Percentiles rank a stretch among this genome's conserved stretches.
Evolutionary conservation across 2,113 vertebrate species (phyloP).

Genomic region (Lophochroa leadbeateri): DNA sequence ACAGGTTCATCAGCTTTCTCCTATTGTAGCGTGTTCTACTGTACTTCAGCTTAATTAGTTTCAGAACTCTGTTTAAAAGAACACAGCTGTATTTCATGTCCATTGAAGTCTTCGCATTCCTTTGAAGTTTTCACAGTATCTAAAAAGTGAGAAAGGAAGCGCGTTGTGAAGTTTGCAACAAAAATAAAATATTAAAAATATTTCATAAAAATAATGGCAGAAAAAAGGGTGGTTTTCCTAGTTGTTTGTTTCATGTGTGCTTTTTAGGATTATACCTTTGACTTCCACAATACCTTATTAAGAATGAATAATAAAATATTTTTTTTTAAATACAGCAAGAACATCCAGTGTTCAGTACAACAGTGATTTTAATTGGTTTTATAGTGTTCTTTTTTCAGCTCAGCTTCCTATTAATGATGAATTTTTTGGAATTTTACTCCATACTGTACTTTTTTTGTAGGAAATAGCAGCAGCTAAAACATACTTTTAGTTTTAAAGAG

Average conservation of each 20-base stretch:
- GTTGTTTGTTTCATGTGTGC: not conserved
- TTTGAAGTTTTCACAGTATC: slow-evolving; percentile 2
- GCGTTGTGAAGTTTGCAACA: not conserved
- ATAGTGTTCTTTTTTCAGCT: not conserved
- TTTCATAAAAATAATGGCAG: not conserved
- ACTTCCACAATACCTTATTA: not conserved
- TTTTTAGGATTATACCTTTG: not conserved
- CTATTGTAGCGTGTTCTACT: not conserved
- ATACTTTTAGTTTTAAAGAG: not conserved
- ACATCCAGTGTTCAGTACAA: not conserved
- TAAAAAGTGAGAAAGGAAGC: not conserved
- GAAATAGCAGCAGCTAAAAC: not conserved
- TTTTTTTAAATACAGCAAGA: not conserved
- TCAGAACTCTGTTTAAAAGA: slow-evolving; percentile 1
- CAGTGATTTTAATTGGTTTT: not conserved
- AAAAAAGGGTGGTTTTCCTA: not conserved
- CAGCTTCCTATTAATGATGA: not conserved
- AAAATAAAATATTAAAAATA: not conserved
- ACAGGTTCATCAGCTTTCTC: not conserved
- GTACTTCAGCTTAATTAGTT: slow-evolving; percentile 2
- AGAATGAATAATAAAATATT: not conserved
- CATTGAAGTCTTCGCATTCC: not conserved
- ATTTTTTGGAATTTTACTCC: not conserved
- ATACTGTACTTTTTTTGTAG: not conserved
- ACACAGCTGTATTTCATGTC: not conserved